Percentiles rank a stretch among this genome's conserved stretches.
phyloP scores from a whole-genome alignment of 2,888 invertebrate genomes.

The Trichogramma dendrolimi region DNA sequence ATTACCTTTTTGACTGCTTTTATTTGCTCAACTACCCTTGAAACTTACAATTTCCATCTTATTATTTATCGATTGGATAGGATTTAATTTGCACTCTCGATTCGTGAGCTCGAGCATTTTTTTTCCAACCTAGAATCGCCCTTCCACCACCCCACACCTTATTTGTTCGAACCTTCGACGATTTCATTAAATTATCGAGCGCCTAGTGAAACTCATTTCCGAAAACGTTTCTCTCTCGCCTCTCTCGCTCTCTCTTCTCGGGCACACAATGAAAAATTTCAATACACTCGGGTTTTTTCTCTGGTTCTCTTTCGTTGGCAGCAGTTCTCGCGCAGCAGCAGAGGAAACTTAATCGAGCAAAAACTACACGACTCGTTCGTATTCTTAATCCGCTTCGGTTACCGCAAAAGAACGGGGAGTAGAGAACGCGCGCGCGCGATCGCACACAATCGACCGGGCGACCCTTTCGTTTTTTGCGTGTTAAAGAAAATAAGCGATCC shows the following conservation, averaged over 20 bases:
- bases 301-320: background rate
- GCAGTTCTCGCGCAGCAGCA: background rate
- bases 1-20: too few relatives aligned
- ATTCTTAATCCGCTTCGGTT: slow-evolving; percentile 17
- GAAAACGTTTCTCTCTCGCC: slow-evolving; percentile 11
- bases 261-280: background rate
- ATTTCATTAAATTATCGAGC: too few relatives aligned
- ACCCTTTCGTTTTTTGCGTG: background rate
- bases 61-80: too few relatives aligned
- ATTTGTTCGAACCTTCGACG: too few relatives aligned
- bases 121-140: too few relatives aligned
- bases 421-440: slow-evolving; percentile 2
- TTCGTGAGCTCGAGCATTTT: too few relatives aligned
- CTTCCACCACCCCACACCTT: too few relatives aligned
- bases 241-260: background rate
- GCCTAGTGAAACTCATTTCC: background rate
- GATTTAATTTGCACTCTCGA: too few relatives aligned
- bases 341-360: slow-evolving; percentile 13
- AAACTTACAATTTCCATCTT: too few relatives aligned
- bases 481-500: slow-evolving; percentile 20
- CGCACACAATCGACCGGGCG: background rate
- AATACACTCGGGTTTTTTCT: background rate
- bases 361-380: slow-evolving; percentile 9
- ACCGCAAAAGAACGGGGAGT: slow-evolving; percentile 6
- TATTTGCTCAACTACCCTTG: too few relatives aligned